A percentile compares a stretch with the other conserved stretches of the same genome.
phyloP scores from a whole-genome alignment of 2,113 vertebrate species.

The Phylloscopus trochiloides region DNA sequence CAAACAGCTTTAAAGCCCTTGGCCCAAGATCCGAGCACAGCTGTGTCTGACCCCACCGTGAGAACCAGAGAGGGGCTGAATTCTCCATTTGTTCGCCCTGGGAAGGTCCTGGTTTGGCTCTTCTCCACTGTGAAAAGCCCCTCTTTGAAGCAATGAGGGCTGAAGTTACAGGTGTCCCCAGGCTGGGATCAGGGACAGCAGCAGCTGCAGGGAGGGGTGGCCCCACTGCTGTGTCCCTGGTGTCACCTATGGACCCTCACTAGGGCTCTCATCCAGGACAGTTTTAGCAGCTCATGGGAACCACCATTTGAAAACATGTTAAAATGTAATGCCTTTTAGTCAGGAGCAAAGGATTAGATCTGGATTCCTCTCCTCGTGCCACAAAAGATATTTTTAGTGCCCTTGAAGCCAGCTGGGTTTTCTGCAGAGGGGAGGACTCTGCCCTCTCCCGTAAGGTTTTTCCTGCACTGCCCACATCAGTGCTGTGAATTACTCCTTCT shows the following conservation, averaged over 20 bases:
- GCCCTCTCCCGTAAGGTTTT: neutral
- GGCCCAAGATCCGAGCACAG: conserved; percentile 12
- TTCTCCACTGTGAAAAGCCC: conserved; percentile 19
- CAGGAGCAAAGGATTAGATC: neutral
- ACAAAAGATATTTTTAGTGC: neutral
- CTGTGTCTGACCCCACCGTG: conserved; percentile 32
- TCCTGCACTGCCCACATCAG: neutral
- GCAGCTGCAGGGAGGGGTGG: conserved; percentile 36
- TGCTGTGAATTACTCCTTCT: neutral
- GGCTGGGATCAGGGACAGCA: conserved; percentile 1
- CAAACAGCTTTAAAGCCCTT: conserved; percentile 18
- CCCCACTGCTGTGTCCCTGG: neutral
- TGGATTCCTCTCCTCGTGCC: neutral
- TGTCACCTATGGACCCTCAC: neutral
- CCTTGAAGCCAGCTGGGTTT: neutral
- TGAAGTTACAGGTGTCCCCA: neutral
- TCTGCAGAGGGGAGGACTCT: neutral
- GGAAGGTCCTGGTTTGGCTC: conserved; percentile 27
- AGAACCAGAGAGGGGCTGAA: conserved; percentile 42
- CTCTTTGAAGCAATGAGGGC: neutral
- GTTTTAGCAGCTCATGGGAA: neutral
- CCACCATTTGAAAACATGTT: neutral
- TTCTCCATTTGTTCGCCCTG: neutral
- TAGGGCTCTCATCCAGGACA: neutral
- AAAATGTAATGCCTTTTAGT: neutral